Conservation (phyloP, 1,140 invertebrate genomes). For the Heliconius hermathena region DNA sequence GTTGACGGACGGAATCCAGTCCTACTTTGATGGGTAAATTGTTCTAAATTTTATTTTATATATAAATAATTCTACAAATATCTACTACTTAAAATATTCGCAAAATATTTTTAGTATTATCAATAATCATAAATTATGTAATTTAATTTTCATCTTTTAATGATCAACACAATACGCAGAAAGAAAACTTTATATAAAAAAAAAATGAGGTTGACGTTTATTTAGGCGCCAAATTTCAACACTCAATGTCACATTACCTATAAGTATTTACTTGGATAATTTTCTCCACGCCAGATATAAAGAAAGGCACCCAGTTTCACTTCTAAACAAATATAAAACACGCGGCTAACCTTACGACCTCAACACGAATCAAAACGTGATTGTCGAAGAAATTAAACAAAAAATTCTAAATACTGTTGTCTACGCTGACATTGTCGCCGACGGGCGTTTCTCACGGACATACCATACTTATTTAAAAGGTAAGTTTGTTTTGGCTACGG, state of each 20-base stretch:
- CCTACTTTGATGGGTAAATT: too few species aligned
- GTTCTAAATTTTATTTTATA: too few species aligned
- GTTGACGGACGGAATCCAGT: too few species aligned
- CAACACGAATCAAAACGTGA: constrained; percentile 19
- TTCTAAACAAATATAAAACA: constrained; percentile 11
- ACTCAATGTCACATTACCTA: too few species aligned
- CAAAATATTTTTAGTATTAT: too few species aligned
- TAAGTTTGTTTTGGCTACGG: neutral
- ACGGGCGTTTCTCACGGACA: constrained; percentile 59
- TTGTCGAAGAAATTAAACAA: constrained; percentile 42
- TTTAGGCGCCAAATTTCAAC: neutral
- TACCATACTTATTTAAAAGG: neutral
- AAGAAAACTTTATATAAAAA: neutral
- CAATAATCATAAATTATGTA: too few species aligned
- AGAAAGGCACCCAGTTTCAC: constrained; percentile 9
- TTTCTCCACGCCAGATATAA: neutral
- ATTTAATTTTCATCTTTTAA: too few species aligned
- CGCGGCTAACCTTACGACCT: constrained; percentile 25
- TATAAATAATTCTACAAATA: too few species aligned
- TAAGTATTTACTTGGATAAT: neutral
- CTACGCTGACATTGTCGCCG: constrained; percentile 50
- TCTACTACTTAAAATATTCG: too few species aligned
- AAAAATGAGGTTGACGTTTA: neutral
- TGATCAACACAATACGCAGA: too few species aligned
- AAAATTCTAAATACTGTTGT: constrained; percentile 28